Base-by-base conservation (phyloP, 92 coral and sea anemone species). In the Zoanthus sansibaricus region DNA sequence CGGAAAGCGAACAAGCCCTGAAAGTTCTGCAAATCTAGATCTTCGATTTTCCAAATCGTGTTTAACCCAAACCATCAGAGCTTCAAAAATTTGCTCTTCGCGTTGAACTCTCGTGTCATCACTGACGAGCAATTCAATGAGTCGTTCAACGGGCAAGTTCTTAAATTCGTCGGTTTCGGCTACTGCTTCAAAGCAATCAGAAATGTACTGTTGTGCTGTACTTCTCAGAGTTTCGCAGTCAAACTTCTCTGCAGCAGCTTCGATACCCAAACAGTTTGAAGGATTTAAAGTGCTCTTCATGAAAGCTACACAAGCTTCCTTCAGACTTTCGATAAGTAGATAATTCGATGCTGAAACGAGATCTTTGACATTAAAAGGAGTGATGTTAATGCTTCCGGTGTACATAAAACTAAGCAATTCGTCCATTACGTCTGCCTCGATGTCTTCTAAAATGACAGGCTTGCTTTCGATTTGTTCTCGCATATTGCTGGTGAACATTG, bases 11-110 rank as follows among this genome's bases (percentile, higher is more conserved):
- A 97, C 83, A 49, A 93, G 94, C 42, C 86, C 91, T 10, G 95
- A 82, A 77, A 97, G 95, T 68, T 92, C 89, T 56, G 95, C 94
- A 74, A 97, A 92, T 73, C 87, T 64, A 8, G 78, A 56, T 31
- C 75, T 83, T 6, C 99, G 90, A 5, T 83, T 82, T 78, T 97
- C 93, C 30, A 90, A 74, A 87, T 97, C 96, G 59, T 94, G 89
- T 37, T 94, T 97, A 4, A 94, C 69, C 99, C 99, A 97, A 18
- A 89, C 90, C 87, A 95, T 87, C 13, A 97, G 77, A 16, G 98
- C 95, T 89, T 97, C 99, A 61, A 93, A 97, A 1, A 97, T 93
- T 69, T 97, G 95, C 80, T 97, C 99, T 82, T 97, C 99, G n/a
- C 92, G 93, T 16, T 97, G 98, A 30, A 97, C 98, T 78, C 90